Evolutionary conservation across 2,797 vertebrate genomes (phyloP).

Genomic region (Tachyglossus aculeatus): DNA sequence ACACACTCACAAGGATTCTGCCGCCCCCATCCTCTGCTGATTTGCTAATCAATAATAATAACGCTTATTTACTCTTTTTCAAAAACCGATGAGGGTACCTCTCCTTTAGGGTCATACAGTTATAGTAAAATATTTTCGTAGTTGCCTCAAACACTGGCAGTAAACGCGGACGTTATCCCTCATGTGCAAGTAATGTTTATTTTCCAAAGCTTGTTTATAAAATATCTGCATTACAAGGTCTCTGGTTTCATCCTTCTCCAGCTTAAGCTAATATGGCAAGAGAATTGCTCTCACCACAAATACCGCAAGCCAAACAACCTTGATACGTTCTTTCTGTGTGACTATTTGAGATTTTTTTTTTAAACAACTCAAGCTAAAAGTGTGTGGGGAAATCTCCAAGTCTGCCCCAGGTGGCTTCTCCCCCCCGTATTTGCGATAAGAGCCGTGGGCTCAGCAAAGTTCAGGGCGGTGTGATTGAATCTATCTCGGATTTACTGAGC

Average conservation of each 20-base stretch:
- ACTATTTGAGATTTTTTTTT: not conserved
- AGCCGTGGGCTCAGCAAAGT: not conserved
- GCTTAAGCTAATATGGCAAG: not conserved
- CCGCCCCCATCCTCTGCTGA: no score
- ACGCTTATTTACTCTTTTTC: no score
- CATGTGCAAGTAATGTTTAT: not conserved
- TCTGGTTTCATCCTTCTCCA: not conserved
- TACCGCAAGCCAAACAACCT: not conserved
- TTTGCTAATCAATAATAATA: no score
- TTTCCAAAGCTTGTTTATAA: not conserved
- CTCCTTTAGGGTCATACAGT: no score
- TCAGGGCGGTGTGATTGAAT: not conserved
- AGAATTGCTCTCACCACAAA: not conserved
- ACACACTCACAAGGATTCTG: no score
- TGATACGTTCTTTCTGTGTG: not conserved
- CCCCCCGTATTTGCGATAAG: not conserved
- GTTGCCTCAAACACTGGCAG: not conserved
- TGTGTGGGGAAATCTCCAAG: no score
- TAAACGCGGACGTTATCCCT: not conserved
- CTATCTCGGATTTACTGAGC: not conserved
- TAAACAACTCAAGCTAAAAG: not conserved
- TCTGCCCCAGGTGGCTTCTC: rapidly evolving
- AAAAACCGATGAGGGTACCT: no score
- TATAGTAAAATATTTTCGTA: no score
- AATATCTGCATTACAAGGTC: slow-evolving; percentile 5